phyloP scores from a whole-genome alignment of 92 coral and sea anemone genomes.

The Epizoanthus illoricatus region DNA sequence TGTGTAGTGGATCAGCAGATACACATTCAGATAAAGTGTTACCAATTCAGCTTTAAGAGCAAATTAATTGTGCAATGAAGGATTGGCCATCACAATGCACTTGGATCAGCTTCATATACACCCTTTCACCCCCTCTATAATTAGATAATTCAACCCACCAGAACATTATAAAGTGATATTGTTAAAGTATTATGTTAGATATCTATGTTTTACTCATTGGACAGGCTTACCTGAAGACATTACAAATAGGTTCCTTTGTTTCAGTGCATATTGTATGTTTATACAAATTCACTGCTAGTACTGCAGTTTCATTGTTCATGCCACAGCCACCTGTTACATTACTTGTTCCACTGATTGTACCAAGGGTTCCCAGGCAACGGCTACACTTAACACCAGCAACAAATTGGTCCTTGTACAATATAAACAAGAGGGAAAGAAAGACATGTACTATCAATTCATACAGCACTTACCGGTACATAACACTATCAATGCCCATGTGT shows the following conservation, averaged over 20 bases:
- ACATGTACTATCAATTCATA: too few relatives aligned
- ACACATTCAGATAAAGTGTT: too few relatives aligned
- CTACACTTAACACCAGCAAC: constrained; percentile 49
- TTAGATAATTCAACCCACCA: too few relatives aligned
- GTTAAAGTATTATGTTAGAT: not conserved
- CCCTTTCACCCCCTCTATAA: too few relatives aligned
- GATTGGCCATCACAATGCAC: too few relatives aligned
- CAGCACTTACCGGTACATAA: too few relatives aligned
- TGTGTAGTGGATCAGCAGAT: too few relatives aligned
- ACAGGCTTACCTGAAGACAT: constrained; percentile 47
- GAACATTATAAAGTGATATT: too few relatives aligned
- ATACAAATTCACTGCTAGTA: constrained; percentile 32
- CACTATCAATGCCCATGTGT: too few relatives aligned
- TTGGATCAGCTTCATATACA: too few relatives aligned
- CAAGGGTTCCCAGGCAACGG: constrained; percentile 59
- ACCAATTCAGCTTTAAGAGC: too few relatives aligned
- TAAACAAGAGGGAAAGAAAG: not conserved
- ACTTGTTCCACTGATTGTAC: constrained; percentile 34
- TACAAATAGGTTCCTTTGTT: not conserved
- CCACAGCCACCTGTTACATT: constrained; percentile 27
- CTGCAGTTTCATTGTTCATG: not conserved
- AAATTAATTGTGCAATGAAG: too few relatives aligned
- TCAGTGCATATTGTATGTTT: constrained; percentile 44
- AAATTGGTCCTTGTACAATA: not conserved
- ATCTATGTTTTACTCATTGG: not conserved